A percentile compares a stretch with the other conserved stretches of the same genome.
phyloP scores from a whole-genome alignment of 1,140 invertebrate genomes.

The Octopus sinensis region DNA sequence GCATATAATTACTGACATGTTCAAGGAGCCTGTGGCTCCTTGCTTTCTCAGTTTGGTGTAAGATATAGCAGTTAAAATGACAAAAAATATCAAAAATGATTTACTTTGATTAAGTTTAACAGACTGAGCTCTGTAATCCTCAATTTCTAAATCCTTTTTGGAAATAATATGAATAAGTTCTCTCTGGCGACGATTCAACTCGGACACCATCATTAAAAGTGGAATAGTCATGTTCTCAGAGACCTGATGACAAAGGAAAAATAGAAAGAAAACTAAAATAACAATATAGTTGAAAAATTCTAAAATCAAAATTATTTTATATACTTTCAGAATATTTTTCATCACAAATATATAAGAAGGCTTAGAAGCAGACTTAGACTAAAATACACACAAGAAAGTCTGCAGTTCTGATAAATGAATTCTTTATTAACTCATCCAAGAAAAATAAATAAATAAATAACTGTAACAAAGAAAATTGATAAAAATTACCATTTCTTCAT shows the following conservation, averaged over 20 bases:
- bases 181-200: conserved; percentile 38
- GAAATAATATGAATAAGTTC: conserved; percentile 43
- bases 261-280: not conserved
- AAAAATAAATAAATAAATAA: not conserved
- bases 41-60: too few relatives aligned
- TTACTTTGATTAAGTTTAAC: conserved; percentile 42
- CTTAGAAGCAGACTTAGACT: too few relatives aligned
- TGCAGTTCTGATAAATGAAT: not conserved
- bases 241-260: conserved; percentile 28
- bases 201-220: conserved; percentile 45
- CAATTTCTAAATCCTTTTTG: conserved; percentile 49
- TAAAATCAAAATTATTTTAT: too few relatives aligned
- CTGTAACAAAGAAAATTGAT: too few relatives aligned
- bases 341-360: too few relatives aligned
- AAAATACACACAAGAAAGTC: too few relatives aligned
- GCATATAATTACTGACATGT: too few relatives aligned
- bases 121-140: conserved; percentile 48
- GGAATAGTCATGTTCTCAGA: conserved; percentile 40
- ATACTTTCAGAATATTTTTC: too few relatives aligned
- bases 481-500: conserved; percentile 35
- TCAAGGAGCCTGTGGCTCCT: too few relatives aligned
- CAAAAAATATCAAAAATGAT: conserved; percentile 14
- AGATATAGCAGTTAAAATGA: not conserved
- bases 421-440: not conserved
- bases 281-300: too few relatives aligned